Evolutionary conservation across 2,888 invertebrate species (phyloP), one percentile per base, ranked within the genome.

Genomic region (Aethes cnicana): DNA sequence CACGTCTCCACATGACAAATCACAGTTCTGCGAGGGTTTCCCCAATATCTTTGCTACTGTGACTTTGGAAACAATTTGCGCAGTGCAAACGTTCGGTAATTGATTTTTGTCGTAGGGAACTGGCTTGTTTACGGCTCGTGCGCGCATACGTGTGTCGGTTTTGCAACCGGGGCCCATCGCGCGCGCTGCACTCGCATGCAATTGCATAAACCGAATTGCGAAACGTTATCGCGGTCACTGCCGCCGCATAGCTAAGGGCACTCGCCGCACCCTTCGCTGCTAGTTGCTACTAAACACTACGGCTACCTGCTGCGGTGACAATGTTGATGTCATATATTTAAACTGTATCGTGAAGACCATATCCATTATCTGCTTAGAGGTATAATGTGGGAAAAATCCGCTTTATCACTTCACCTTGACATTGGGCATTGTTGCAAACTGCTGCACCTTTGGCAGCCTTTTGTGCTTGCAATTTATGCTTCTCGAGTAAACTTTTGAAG

Each of bases 171-270:
- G 74, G 80, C 74, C 84, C 84, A 82, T 84, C 86, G 81, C 76
- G 78, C 71, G 77, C 72, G 68, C 76, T 83, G 84, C 84, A 85
- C 76, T 81, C 74, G 73, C 71, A 62, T 79, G 84, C 81, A 81
- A 78, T 88, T 88, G 88, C 88, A 88, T 87, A 85, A 87, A 86
- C 67, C 54, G 55, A 53, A 65, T 87, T 88, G 81, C 79, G 76
- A 84, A 74, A 88, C 73, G 28, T 68, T 77, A 87, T 85, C 84
- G 84, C 86, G 88, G 88, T 88, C 88, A 88, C 88, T 88, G 88
- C 81, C 86, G 84, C 71, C 48, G 68, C 66, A 56, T 58, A 65
- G 66, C 68, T 73, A 74, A 76, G 75, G 75, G 75, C 74, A 71
- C 65, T 62, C 64, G 77, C 68, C 79, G 75, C 82, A 82, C 86